These are phyloP conservation scores for Florisuga fusca DNA, from an alignment of 2,797 vertebrate genomes.

Conservation along the genomic window DNA sequence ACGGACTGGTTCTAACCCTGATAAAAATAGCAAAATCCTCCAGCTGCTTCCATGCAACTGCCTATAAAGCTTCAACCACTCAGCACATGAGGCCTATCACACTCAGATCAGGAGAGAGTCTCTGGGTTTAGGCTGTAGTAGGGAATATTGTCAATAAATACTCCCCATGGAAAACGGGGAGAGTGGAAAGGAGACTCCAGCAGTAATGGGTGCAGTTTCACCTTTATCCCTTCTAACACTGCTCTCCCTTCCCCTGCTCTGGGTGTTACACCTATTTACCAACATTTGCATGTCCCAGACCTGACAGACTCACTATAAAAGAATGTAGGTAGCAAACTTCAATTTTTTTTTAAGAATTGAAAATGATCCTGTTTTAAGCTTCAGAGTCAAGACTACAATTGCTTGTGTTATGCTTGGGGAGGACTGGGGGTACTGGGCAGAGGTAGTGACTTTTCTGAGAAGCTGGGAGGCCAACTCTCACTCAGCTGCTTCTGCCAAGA, in stretches of 20 bases:
- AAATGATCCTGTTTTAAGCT: slow-evolving; percentile 1
- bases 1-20: background rate
- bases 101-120: background rate
- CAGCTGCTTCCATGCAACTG: background rate
- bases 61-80: background rate
- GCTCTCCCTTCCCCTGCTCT: background rate
- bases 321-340: background rate
- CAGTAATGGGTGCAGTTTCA: background rate
- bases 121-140: background rate
- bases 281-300: background rate
- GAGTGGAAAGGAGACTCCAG: background rate
- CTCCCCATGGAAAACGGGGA: background rate
- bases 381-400: background rate
- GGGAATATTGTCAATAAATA: background rate
- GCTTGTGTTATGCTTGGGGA: background rate
- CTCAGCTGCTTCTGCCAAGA: background rate
- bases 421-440: background rate
- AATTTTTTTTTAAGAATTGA: background rate
- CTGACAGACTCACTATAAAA: background rate
- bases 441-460: background rate
- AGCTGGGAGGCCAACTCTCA: background rate
- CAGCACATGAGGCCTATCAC: background rate
- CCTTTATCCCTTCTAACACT: background rate
- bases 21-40: background rate
- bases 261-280: background rate